A percentile compares a stretch with the other conserved stretches of the same genome.
phyloP scores from a whole-genome alignment of 2,888 invertebrate species.

The Cenopis cana region DNA sequence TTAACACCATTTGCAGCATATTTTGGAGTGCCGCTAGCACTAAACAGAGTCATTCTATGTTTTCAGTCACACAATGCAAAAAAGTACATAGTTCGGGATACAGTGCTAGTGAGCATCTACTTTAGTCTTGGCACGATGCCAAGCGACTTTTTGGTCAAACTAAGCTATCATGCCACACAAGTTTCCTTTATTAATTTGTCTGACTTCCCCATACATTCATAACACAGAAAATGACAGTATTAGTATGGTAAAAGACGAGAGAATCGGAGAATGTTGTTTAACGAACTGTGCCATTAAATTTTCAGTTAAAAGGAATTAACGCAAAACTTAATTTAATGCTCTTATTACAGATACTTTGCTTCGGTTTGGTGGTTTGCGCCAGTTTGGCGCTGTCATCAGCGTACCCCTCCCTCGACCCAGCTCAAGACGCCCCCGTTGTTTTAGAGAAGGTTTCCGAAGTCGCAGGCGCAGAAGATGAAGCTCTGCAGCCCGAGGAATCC shows the following conservation, averaged over 20 bases:
- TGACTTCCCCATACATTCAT: too few relatives aligned
- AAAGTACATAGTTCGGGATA: too few relatives aligned
- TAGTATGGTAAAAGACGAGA: not conserved
- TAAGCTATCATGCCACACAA: too few relatives aligned
- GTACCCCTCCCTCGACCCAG: slow-evolving; percentile 17
- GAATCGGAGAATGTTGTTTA: not conserved
- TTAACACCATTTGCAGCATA: too few relatives aligned
- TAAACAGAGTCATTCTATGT: too few relatives aligned
- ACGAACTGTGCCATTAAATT: not conserved
- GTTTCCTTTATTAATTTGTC: too few relatives aligned
- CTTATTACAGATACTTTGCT: slow-evolving; percentile 23
- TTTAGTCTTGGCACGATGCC: too few relatives aligned
- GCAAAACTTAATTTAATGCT: not conserved
- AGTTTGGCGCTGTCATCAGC: slow-evolving; percentile 22
- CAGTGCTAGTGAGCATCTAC: too few relatives aligned
- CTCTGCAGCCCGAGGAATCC: slow-evolving; percentile 5
- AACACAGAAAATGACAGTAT: too few relatives aligned
- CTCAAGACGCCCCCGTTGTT: not conserved
- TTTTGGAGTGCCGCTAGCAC: too few relatives aligned
- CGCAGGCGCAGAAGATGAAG: not conserved
- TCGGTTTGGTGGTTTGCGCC: slow-evolving; percentile 23
- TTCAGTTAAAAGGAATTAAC: not conserved
- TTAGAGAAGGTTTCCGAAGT: not conserved
- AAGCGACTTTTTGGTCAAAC: too few relatives aligned
- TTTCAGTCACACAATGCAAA: too few relatives aligned